Base-by-base conservation (phyloP, 2,797 vertebrate genomes). In the Austrolebias charrua region DNA sequence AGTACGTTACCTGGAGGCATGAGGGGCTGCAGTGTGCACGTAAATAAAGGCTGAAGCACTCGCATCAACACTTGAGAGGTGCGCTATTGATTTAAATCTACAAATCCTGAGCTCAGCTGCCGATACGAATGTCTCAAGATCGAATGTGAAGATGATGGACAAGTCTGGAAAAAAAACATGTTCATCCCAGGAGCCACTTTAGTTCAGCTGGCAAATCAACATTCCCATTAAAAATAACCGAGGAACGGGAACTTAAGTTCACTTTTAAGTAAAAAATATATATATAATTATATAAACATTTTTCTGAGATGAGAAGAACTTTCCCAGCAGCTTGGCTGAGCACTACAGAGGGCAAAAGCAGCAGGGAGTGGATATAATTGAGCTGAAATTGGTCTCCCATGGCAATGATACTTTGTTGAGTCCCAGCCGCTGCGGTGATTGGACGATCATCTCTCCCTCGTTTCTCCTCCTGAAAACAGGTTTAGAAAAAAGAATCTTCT, bases 281-380 rank as follows among this genome's bases (percentile, higher is more conserved):
- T n/a, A 81, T 84, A 89, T 87, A 86, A 89, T 91, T 87, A 89
- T 88, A 74, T 86, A 75, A 78, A 84, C 83, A 86, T 91, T 78
- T 88, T 83, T 86, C 54, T 49, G 66, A 89, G 82, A 91, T 88
- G 81, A 89, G 87, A 83, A 69, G 83, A 88, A 82, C 65, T 86
- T 86, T 82, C 79, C 66, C 78, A 80, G 83, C 65, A 47, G 75
- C 82, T 83, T 71, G 86, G 83, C 83, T 69, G 87, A 87, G 81
- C 74, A 69, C 82, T 85, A 85, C 83, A 87, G 87, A 92, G 87
- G 86, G 84, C 83, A 84, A 15, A 38, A 92, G 87, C 92, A 91
- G 91, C 88, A 0, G 92, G 91, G 91, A 92, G 89, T 90, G 87
- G 80, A 91, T 91, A 92, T 93, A 93, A 93, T 92, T 92, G 92